Evolutionary conservation across 2,113 vertebrate genomes (phyloP).

Genomic region (Notothenia rossii): DNA sequence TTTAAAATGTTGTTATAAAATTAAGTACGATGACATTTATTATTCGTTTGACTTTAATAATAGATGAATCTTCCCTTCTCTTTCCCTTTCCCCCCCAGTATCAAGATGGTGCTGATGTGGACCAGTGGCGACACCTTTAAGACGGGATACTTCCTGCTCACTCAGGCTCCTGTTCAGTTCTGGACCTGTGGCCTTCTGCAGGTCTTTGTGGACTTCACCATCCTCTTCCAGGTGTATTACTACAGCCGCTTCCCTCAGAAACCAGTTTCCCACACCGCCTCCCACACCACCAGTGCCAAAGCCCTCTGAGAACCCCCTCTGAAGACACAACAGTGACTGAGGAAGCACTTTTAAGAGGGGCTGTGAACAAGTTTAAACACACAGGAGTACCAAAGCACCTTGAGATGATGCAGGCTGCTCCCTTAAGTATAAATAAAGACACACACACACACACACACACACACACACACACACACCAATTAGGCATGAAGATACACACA

Average conservation of each 20-base stretch:
- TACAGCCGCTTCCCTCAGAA: conserved; percentile 92
- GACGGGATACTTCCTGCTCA: conserved; percentile 95
- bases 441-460: conserved; percentile 1
- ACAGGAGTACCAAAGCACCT: conserved; percentile 30
- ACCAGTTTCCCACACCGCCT: conserved; percentile 84
- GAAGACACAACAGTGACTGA: conserved; percentile 3
- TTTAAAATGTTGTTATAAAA: too few relatives aligned
- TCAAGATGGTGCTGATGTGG: conserved; percentile 99
- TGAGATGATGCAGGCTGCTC: conserved; percentile 43
- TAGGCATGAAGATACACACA: conserved; percentile 45
- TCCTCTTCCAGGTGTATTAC: conserved; percentile 93
- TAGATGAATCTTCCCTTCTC: background rate
- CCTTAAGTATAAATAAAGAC: conserved; percentile 26
- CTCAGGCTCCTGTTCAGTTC: conserved; percentile 95
- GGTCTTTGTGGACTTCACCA: conserved; percentile 93
- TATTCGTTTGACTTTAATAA: too few relatives aligned
- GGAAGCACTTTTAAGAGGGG: conserved; percentile 5
- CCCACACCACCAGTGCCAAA: conserved; percentile 91
- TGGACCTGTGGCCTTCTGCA: conserved; percentile 95
- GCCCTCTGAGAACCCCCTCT: conserved; percentile 85
- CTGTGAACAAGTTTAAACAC: conserved; percentile 35
- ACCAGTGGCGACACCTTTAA: conserved; percentile 97
- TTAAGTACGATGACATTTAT: too few relatives aligned
- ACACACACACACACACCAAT: conserved; percentile 34
- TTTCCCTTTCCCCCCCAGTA: conserved; percentile 77